Conservation (phyloP, 2,888 invertebrate species). For the Tachina grossa region DNA sequence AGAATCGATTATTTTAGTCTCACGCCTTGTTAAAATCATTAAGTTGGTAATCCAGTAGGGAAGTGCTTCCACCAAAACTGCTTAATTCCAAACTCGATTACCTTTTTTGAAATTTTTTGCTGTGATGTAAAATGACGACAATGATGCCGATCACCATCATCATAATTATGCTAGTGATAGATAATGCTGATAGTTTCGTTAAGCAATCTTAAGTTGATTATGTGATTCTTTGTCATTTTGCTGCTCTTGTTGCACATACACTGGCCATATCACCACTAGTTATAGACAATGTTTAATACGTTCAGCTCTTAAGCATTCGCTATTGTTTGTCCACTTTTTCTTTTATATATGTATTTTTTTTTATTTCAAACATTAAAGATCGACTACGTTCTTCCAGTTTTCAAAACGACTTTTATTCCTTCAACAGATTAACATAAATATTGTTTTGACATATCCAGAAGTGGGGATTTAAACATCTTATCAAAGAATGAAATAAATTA, state of each 20-base stretch:
- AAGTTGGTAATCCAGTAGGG: no score
- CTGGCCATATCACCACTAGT: constrained; percentile 60
- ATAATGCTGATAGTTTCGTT: constrained; percentile 58
- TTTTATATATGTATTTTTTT: not conserved
- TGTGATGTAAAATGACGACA: constrained; percentile 39
- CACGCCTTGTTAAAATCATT: no score
- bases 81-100: no score
- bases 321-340: constrained; percentile 49
- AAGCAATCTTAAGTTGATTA: constrained; percentile 57
- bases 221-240: constrained; percentile 26
- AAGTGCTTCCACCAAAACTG: no score
- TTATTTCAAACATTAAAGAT: not conserved
- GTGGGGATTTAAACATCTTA: constrained; percentile 27
- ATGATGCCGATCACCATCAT: constrained; percentile 20
- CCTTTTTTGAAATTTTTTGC: no score
- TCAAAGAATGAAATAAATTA: not conserved
- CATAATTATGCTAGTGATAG: constrained; percentile 33
- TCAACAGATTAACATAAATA: constrained; percentile 62
- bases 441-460: constrained; percentile 62
- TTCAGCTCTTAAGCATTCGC: constrained; percentile 59
- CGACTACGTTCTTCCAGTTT: constrained; percentile 15
- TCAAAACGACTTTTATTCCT: constrained; percentile 42
- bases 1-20: no score
- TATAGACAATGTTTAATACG: constrained; percentile 63
- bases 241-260: constrained; percentile 9